Percentiles rank a stretch among this genome's conserved stretches.
These are phyloP conservation scores for Scaeva pyrastri DNA, from an alignment of 2,888 invertebrate species.

Conservation along the genomic window DNA sequence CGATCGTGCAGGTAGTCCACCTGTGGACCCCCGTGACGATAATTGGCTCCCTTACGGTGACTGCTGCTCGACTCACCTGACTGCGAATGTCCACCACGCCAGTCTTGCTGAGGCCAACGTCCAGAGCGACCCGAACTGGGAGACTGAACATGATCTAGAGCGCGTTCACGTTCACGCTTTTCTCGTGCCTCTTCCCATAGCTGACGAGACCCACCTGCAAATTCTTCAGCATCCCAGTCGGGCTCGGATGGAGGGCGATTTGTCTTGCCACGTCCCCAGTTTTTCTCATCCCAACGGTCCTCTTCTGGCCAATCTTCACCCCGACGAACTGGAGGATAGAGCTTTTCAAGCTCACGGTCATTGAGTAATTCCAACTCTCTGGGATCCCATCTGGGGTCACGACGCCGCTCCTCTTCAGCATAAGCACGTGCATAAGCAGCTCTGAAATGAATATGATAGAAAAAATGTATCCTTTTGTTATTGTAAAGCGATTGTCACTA, in stretches of 20 bases:
- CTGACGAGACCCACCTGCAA: slow-evolving; percentile 73
- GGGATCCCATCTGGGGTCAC: slow-evolving; percentile 80
- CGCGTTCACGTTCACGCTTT: slow-evolving; percentile 70
- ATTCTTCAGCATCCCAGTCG: slow-evolving; percentile 83
- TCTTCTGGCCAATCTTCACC: slow-evolving; percentile 77
- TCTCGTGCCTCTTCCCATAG: slow-evolving; percentile 73
- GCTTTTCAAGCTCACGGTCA: slow-evolving; percentile 78
- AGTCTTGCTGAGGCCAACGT: slow-evolving; percentile 71
- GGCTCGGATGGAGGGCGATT: slow-evolving; percentile 81
- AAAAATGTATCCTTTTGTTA: not conserved
- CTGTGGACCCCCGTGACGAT: slow-evolving; percentile 69
- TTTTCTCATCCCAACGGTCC: slow-evolving; percentile 66
- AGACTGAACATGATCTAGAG: slow-evolving; percentile 62
- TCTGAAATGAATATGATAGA: slow-evolving; percentile 71
- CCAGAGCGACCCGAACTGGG: slow-evolving; percentile 47
- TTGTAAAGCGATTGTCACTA: slow-evolving; percentile 1
- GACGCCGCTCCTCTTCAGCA: slow-evolving; percentile 79
- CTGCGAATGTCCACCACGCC: slow-evolving; percentile 59
- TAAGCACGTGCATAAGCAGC: slow-evolving; percentile 80
- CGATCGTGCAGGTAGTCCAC: slow-evolving; percentile 79
- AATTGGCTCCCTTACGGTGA: slow-evolving; percentile 56
- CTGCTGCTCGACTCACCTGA: slow-evolving; percentile 25
- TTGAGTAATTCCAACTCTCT: slow-evolving; percentile 78
- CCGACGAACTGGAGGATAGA: slow-evolving; percentile 68
- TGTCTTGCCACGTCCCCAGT: slow-evolving; percentile 61